These are phyloP conservation scores for Ianthella basta DNA, from an alignment of 37 sponge, comb jelly and placozoan genomes.

Conservation along the genomic window DNA sequence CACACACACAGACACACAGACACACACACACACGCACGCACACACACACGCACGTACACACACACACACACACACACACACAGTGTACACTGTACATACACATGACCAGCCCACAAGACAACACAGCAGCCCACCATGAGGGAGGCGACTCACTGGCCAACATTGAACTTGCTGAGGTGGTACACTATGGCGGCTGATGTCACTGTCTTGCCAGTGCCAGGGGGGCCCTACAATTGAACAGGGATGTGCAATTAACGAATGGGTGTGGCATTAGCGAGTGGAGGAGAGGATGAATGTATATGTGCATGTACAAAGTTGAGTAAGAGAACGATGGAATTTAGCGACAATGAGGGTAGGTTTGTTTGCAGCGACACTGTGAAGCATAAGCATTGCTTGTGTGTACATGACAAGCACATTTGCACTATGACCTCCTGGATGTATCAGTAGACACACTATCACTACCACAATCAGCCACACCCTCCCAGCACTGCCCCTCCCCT, in stretches of 20 bases:
- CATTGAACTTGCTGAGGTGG: constrained; percentile 84
- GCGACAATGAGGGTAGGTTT: background rate
- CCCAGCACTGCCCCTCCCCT: background rate
- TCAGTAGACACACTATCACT: background rate
- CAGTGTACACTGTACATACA: constrained; percentile 14
- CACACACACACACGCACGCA: background rate
- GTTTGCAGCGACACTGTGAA: background rate
- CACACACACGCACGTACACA: background rate
- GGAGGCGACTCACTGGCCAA: constrained; percentile 25
- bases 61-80: constrained; percentile 34
- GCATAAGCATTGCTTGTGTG: too few species aligned
- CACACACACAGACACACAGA: background rate
- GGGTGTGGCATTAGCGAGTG: background rate
- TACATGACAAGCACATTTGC: too few species aligned
- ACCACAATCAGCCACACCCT: background rate
- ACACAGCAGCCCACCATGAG: background rate
- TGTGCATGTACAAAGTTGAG: background rate
- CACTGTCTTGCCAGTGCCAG: constrained; percentile 98
- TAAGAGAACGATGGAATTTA: too few species aligned
- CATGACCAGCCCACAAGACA: background rate
- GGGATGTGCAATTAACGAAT: background rate
- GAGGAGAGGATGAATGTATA: background rate
- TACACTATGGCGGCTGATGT: constrained; percentile 98
- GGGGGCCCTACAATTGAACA: constrained; percentile 67
- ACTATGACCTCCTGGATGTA: too few species aligned